Evolutionary conservation across 2,113 vertebrate genomes (phyloP).

Genomic region (Sturnira hondurensis): DNA sequence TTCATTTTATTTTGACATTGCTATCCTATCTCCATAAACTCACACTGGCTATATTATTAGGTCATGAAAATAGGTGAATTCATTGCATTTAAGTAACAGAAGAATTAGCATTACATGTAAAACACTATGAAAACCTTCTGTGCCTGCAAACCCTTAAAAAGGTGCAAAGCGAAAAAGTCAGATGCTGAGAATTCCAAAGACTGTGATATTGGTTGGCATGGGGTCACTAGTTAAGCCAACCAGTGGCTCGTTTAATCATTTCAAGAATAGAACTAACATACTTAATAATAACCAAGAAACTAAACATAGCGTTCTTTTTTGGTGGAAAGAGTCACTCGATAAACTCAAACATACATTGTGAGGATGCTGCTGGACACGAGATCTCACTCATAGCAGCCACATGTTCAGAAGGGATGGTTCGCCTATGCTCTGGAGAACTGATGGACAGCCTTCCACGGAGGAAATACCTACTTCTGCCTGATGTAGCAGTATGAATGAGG

Average conservation of each 20-base stretch:
- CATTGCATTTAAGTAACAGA: slow-evolving; percentile 38
- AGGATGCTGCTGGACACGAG: not conserved
- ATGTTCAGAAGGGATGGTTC: not conserved
- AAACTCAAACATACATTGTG: not conserved
- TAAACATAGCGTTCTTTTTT: not conserved
- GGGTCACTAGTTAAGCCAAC: not conserved
- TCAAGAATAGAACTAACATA: not conserved
- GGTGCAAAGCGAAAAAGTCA: not conserved
- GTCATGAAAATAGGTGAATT: slow-evolving; percentile 17
- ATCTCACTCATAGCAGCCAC: not conserved
- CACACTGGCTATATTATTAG: slow-evolving; percentile 9
- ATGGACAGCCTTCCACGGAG: not conserved
- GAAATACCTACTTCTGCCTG: not conserved
- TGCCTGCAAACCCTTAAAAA: not conserved
- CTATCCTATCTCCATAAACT: slow-evolving; percentile 39
- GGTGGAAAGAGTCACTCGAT: not conserved
- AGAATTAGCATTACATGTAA: not conserved
- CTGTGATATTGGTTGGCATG: not conserved
- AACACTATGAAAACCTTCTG: not conserved
- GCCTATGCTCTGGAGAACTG: not conserved
- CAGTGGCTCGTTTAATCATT: not conserved
- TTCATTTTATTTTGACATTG: slow-evolving; percentile 44
- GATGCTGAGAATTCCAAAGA: not conserved
- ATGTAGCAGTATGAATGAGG: not conserved
- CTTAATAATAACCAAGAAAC: not conserved